Evolutionary conservation across 2,797 vertebrate genomes (phyloP).

Genomic region (Onychomys torridus): DNA sequence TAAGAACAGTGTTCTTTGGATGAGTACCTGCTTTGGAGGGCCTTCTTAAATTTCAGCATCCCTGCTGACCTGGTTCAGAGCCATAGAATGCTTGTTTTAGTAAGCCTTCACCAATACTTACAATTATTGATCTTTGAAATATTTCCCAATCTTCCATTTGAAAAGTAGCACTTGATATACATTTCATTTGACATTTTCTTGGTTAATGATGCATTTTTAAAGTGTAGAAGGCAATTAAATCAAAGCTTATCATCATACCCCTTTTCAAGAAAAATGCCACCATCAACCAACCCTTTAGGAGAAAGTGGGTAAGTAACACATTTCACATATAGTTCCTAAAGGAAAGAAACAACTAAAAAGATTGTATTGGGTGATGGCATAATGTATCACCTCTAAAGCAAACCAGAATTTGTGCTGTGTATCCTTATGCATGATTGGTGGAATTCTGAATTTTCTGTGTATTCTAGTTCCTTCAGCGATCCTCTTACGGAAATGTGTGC

Average conservation of each 20-base stretch:
- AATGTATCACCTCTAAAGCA: neutral
- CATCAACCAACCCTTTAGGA: neutral
- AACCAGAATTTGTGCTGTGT: neutral
- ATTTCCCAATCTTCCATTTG: neutral
- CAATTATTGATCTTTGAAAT: constrained; percentile 15
- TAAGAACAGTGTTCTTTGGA: neutral
- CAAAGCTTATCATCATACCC: neutral
- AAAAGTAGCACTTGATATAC: constrained; percentile 4
- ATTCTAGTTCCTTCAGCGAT: neutral
- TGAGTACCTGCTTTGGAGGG: neutral
- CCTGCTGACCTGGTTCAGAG: neutral
- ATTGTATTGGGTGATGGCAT: neutral
- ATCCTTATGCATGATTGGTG: neutral
- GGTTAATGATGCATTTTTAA: constrained; percentile 1
- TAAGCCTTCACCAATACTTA: neutral
- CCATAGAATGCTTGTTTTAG: neutral
- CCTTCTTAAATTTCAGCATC: neutral
- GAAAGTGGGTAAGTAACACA: neutral
- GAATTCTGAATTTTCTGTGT: neutral
- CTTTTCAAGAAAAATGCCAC: neutral
- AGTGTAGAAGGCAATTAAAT: neutral
- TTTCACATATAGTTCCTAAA: neutral
- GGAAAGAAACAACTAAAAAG: neutral
- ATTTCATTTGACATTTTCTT: constrained; percentile 37
- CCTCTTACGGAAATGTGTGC: neutral